Percentiles rank a stretch among this genome's conserved stretches.
Conservation (phyloP, 2,888 invertebrate genomes). For the Orchesella flavescens region DNA sequence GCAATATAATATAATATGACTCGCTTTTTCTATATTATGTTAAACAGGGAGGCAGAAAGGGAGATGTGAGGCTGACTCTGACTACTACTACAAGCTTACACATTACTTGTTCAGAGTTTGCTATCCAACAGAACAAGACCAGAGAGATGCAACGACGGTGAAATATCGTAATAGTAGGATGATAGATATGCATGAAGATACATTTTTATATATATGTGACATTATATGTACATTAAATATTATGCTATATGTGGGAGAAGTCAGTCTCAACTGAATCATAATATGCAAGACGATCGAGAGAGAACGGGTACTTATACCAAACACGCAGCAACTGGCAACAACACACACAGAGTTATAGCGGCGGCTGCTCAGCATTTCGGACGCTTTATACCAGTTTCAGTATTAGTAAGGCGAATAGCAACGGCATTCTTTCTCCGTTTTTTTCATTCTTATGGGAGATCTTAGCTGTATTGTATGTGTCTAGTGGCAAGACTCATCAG, state of each 20-base stretch:
- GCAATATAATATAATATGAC: background rate
- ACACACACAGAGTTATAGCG: slow-evolving; percentile 10
- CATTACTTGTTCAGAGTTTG: slow-evolving; percentile 33
- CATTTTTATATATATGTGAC: background rate
- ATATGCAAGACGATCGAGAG: slow-evolving; percentile 16
- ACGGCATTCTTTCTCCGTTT: slow-evolving; percentile 4
- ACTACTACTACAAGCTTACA: no score
- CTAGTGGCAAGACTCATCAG: slow-evolving; percentile 21
- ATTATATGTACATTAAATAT: background rate
- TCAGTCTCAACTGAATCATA: background rate
- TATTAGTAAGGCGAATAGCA: background rate
- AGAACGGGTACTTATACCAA: background rate
- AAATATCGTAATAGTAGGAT: slow-evolving; percentile 29
- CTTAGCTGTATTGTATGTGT: slow-evolving; percentile 28
- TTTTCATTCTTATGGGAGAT: background rate
- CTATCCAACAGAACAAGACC: slow-evolving; percentile 25
- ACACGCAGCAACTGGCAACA: slow-evolving; percentile 7
- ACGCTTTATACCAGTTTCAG: no score
- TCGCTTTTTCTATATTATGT: background rate
- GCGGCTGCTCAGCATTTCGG: background rate
- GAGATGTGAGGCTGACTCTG: slow-evolving; percentile 22
- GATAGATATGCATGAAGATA: background rate
- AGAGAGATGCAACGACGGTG: no score
- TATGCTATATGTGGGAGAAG: no score
- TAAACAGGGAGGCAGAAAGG: slow-evolving; percentile 15